phyloP scores from a whole-genome alignment of 2,888 invertebrate species.

The Spisula subtruncata region DNA sequence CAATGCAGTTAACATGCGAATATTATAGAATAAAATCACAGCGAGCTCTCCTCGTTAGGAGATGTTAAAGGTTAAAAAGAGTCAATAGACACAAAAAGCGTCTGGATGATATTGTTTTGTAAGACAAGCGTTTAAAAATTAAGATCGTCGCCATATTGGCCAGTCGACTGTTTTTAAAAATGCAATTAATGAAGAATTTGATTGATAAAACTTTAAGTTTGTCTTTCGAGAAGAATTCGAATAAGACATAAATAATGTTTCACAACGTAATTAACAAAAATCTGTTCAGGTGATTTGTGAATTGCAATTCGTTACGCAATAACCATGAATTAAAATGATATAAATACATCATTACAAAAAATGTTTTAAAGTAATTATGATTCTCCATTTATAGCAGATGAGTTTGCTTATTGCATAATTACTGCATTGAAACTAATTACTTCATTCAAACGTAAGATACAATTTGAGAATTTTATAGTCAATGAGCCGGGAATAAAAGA shows the following conservation, averaged over 20 bases:
- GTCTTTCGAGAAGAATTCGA: neutral
- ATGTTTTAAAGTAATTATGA: slow-evolving; percentile 10
- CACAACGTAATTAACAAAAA: neutral
- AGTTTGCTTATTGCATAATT: neutral
- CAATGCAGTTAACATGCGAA: neutral
- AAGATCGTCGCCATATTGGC: slow-evolving; percentile 1
- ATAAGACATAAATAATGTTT: neutral
- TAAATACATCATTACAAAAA: neutral
- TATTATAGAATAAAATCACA: neutral
- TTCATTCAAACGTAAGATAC: neutral
- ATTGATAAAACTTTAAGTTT: neutral
- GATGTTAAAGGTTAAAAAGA: slow-evolving; percentile 23
- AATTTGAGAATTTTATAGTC: slow-evolving; percentile 9
- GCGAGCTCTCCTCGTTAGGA: slow-evolving; percentile 8
- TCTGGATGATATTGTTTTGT: neutral
- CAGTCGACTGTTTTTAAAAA: neutral
- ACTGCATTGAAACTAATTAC: slow-evolving; percentile 7
- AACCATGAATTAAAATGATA: neutral
- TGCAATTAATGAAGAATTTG: neutral
- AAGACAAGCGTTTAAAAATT: slow-evolving; percentile 6
- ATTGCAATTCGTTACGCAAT: neutral
- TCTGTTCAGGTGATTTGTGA: neutral
- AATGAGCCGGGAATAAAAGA: neutral
- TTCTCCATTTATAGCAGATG: neutral
- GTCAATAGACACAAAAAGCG: slow-evolving; percentile 11